Percentiles rank a stretch among this genome's conserved stretches.
Conservation (phyloP, 2,888 invertebrate species). For the Cremastobaeus sp. region DNA sequence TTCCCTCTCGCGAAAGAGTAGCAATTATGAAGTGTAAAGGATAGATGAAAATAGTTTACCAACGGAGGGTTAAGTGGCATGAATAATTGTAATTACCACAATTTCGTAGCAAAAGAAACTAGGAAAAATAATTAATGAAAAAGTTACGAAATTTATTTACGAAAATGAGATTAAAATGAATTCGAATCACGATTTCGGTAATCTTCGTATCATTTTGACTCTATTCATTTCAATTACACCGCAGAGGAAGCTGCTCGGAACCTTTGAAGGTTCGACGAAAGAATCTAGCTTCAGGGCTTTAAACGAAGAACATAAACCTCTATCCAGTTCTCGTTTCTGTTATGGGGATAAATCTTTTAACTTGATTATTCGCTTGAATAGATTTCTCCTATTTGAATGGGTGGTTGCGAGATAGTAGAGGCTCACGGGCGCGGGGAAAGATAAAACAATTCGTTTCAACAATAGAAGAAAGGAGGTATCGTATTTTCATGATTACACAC, state of each 20-base stretch:
- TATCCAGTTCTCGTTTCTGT: constrained; percentile 54
- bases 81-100: too few relatives aligned
- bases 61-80: too few relatives aligned
- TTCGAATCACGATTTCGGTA: constrained; percentile 43
- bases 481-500: constrained; percentile 28
- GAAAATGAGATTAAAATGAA: constrained; percentile 12
- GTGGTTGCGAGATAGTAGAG: constrained; percentile 31
- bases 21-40: too few relatives aligned
- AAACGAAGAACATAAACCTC: constrained; percentile 46
- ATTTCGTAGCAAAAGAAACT: not conserved
- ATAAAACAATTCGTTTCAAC: constrained; percentile 54
- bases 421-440: constrained; percentile 12
- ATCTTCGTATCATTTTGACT: constrained; percentile 49
- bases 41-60: too few relatives aligned
- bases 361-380: constrained; percentile 60
- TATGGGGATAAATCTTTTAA: constrained; percentile 61
- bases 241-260: constrained; percentile 47
- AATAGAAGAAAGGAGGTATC: constrained; percentile 54
- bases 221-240: constrained; percentile 60
- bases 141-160: not conserved
- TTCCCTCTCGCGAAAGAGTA: too few relatives aligned
- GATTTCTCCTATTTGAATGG: constrained; percentile 60
- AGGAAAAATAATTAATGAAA: too few relatives aligned
- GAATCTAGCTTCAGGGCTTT: constrained; percentile 49
- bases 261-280: constrained; percentile 58